A percentile compares a stretch with the other conserved stretches of the same genome.
Conservation (phyloP, 1,140 invertebrate genomes). For the Microplitis demolitor region DNA sequence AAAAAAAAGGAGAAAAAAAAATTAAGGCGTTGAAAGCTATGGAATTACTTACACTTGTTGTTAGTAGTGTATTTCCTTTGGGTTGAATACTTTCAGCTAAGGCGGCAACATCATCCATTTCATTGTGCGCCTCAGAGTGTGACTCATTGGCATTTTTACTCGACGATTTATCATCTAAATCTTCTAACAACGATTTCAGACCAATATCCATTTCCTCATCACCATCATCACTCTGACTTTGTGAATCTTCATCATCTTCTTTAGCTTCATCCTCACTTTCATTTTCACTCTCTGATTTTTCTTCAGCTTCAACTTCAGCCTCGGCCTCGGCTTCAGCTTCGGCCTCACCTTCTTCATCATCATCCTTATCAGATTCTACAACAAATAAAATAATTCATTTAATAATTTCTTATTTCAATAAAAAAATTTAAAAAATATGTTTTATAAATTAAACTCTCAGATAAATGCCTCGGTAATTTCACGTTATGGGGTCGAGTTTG, state of each 20-base stretch:
- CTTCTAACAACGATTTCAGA: constrained; percentile 70
- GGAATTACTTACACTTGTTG: constrained; percentile 71
- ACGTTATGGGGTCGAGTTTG: constrained; percentile 48
- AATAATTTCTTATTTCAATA: not conserved
- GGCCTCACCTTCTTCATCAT: constrained; percentile 47
- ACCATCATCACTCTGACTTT: constrained; percentile 60
- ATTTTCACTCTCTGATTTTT: constrained; percentile 43
- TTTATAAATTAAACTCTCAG: constrained; percentile 43
- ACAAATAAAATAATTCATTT: constrained; percentile 14
- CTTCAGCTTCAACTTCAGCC: constrained; percentile 50
- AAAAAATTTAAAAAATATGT: constrained; percentile 13
- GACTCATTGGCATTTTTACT: constrained; percentile 53
- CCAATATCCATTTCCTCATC: constrained; percentile 63
- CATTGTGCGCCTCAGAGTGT: constrained; percentile 68
- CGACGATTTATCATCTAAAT: constrained; percentile 53
- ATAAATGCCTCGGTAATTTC: constrained; percentile 60
- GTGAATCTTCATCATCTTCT: constrained; percentile 60
- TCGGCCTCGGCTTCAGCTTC: constrained; percentile 51
- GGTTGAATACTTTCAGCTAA: constrained; percentile 96
- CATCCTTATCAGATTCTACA: constrained; percentile 48
- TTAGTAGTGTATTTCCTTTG: constrained; percentile 94
- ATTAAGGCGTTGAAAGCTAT: constrained; percentile 5
- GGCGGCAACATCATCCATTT: constrained; percentile 89
- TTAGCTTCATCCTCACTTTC: constrained; percentile 50
- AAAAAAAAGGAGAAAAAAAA: not conserved